Evolutionary conservation across 1,140 invertebrate species (phyloP).

Genomic region (Atta colombica): DNA sequence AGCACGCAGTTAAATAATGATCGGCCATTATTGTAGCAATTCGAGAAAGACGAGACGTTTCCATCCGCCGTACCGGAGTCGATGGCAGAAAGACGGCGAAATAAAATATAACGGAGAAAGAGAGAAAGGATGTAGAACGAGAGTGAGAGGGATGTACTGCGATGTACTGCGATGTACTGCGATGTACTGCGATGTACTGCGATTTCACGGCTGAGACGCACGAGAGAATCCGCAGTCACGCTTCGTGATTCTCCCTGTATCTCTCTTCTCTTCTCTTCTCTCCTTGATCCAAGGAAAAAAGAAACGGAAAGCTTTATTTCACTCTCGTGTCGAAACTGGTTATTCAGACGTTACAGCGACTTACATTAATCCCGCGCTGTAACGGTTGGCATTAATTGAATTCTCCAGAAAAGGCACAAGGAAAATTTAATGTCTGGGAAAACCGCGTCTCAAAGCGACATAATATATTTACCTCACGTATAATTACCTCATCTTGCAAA

Average conservation of each 20-base stretch:
- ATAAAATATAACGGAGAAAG: constrained; percentile 7
- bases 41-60: constrained; percentile 1
- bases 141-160: constrained; percentile 27
- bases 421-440: not conserved
- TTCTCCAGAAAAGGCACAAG: not conserved
- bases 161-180: not conserved
- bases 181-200: not conserved
- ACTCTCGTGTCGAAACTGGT: constrained; percentile 66
- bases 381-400: constrained; percentile 50
- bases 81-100: not conserved
- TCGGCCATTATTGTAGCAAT: constrained; percentile 27
- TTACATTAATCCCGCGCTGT: constrained; percentile 37
- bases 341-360: constrained; percentile 36
- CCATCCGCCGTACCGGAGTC: not conserved
- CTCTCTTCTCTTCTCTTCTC: not conserved
- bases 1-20: constrained; percentile 52
- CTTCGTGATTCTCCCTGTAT: constrained; percentile 63
- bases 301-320: constrained; percentile 73
- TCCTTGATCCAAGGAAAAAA: constrained; percentile 42
- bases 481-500: not conserved
- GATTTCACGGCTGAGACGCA: constrained; percentile 63
- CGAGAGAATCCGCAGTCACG: constrained; percentile 72
- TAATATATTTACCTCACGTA: not conserved
- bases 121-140: constrained; percentile 27
- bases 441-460: not conserved